Base-by-base conservation (phyloP, 2,888 invertebrate species). In the Volucella bombylans region DNA sequence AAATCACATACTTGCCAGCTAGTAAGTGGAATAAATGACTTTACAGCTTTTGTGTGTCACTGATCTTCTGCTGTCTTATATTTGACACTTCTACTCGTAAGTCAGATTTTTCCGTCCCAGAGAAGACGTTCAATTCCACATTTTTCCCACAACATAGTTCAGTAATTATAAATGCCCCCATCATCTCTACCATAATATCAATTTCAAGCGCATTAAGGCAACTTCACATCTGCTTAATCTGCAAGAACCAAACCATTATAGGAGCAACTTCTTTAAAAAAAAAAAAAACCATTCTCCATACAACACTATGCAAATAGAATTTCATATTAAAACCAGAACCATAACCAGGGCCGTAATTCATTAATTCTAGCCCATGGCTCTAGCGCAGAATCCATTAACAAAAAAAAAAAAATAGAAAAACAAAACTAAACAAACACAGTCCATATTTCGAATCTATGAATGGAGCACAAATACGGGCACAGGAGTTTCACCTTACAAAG, bases 351-450 rank as follows among this genome's bases (percentile, higher is more conserved):
- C 49, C 61, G 81, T 85, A 85, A 85, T 76, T 45, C 85, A 85
- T 85, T 85, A 85, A 85, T 85, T 85, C 85, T 85, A 73, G 85
- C 85, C 85, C 76, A 76, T 68, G 76, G 85, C 85, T 85, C 50
- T 81, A 68, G 81, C 74, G 81, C 81, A 83, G 83, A 83, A 76
- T 83, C 74, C 69, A 68, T 69, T 74, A 50, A 9, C 38, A 9
- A 50, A n/a, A 50, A 49, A 18, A 15, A 54, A 23, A 14, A 18
- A 1, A 3, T 1, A 45, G 55, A 39, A 67, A 64, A 68, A 59
- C 50, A 73, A 80, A 77, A 83, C 74, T 65, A 81, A 81, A 64
- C 55, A 80, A 85, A 85, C 76, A 85, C 31, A 31, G 39, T 62
- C 47, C 54, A 38, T 76, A 83, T 76, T 77, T 68, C 45, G 57